Conservation (phyloP, 2,113 vertebrate species). For the Siphamia tubifer region DNA sequence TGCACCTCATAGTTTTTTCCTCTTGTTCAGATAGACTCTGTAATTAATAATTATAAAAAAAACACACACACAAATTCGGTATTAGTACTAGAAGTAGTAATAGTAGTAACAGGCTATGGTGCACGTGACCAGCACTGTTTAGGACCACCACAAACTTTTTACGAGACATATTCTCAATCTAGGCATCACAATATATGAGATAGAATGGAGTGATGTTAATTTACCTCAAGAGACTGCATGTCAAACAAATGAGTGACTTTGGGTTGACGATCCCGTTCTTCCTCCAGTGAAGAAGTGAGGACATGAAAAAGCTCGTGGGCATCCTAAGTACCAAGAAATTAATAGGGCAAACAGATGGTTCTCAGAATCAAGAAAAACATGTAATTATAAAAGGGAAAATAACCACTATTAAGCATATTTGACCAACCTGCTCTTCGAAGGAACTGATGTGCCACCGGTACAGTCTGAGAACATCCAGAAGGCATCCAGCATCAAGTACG, state of each 20-base stretch:
- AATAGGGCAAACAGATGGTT: neutral
- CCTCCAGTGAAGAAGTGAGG: conserved; percentile 92
- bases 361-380: neutral
- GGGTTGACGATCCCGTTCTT: conserved; percentile 88
- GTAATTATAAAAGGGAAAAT: neutral
- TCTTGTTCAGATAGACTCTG: conserved; percentile 79
- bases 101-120: too few species aligned
- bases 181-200: too few species aligned
- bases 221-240: conserved; percentile 84
- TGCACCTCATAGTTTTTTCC: conserved; percentile 84
- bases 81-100: too few species aligned
- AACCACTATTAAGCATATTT: neutral
- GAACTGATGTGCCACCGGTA: conserved; percentile 97
- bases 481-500: conserved; percentile 89
- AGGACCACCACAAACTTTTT: too few species aligned
- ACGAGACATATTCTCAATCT: too few species aligned
- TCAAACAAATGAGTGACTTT: conserved; percentile 90
- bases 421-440: conserved; percentile 93
- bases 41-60: conserved; percentile 32
- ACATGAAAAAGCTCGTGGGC: conserved; percentile 97
- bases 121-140: too few species aligned
- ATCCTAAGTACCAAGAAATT: conserved; percentile 78
- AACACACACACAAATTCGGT: neutral
- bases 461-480: conserved; percentile 88
- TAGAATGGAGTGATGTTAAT: neutral